These are phyloP conservation scores for Vesta saturnalis DNA, from an alignment of 2,888 invertebrate species.

Conservation along the genomic window DNA sequence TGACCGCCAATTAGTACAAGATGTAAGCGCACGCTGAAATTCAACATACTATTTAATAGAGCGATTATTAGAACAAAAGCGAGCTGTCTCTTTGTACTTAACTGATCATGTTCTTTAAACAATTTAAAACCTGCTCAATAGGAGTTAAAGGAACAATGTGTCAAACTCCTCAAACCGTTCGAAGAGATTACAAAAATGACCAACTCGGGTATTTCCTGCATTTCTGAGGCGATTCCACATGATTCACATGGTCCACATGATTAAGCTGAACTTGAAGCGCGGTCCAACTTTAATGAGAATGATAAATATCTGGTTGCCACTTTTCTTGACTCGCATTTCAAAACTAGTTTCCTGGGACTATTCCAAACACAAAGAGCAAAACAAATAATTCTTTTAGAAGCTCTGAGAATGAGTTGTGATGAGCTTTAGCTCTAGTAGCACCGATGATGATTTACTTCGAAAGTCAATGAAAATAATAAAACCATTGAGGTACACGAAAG, in stretches of 20 bases:
- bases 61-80: neutral
- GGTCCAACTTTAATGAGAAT: neutral
- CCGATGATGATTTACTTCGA: neutral
- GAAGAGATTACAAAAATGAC: slow-evolving; percentile 39
- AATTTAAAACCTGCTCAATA: slow-evolving; percentile 24
- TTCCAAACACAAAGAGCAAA: neutral
- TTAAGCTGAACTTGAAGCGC: neutral
- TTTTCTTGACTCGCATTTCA: neutral
- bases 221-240: neutral
- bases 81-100: neutral
- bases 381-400: neutral
- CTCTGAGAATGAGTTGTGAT: neutral
- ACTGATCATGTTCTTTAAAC: neutral
- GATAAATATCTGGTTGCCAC: neutral
- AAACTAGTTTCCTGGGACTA: neutral
- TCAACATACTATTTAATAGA: neutral
- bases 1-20: neutral
- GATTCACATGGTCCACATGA: neutral
- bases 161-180: slow-evolving; percentile 28
- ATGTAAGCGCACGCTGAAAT: neutral
- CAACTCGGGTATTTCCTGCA: slow-evolving; percentile 17
- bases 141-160: slow-evolving; percentile 20
- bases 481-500: slow-evolving; percentile 36
- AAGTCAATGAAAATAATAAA: neutral
- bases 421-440: neutral